Evolutionary conservation across 92 coral and sea anemone genomes (phyloP), one percentile per base, ranked within the genome.

Genomic region (Siderastrea radians): DNA sequence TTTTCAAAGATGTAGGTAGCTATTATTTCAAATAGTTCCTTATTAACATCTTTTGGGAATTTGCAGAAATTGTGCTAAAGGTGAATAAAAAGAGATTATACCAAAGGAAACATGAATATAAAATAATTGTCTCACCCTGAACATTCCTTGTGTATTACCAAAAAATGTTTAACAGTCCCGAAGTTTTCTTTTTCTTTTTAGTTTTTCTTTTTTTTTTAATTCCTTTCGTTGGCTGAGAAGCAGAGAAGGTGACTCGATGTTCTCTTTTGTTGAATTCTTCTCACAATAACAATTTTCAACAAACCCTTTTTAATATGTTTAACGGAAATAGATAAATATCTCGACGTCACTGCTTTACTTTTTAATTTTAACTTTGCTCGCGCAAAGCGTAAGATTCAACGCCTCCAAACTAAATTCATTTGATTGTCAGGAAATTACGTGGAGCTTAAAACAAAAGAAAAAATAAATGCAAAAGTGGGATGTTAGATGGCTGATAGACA

Each of bases 391-490:
- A 57, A 81, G 47, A 68, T 11, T 16, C 15, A 47, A 70, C 57
- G 77, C 86, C 63, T 46, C 11, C 45, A 7, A 77, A 81, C 54
- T 81, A 81, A 55, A 81, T 55, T 46, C 57, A 54, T 12, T 55
- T 46, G 47, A 9, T 10, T 61, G 53, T 55, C 77, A 54, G 86
- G 86, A 81, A 81, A 69, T 81, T 70, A 54, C 76, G 76, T 45
- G 16, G 9, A 68, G 13, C 50, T 57, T 19, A 19, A 81, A 54
- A 81, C 47, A 81, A 49, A 45, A 53, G 49, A 45, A 19, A 58
- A 69, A 13, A 14, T 81, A 15, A 57, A 69, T 16, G 5, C 15
- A 54, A 15, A 53, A 52, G 49, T 49, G 74, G 48, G 46, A 43
- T 68, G 60, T 69, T 15, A 1, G 73, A 6, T 7, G 14, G 2